Evolutionary conservation across 2,113 vertebrate species (phyloP).

Genomic region (Hemibagrus wyckioides): DNA sequence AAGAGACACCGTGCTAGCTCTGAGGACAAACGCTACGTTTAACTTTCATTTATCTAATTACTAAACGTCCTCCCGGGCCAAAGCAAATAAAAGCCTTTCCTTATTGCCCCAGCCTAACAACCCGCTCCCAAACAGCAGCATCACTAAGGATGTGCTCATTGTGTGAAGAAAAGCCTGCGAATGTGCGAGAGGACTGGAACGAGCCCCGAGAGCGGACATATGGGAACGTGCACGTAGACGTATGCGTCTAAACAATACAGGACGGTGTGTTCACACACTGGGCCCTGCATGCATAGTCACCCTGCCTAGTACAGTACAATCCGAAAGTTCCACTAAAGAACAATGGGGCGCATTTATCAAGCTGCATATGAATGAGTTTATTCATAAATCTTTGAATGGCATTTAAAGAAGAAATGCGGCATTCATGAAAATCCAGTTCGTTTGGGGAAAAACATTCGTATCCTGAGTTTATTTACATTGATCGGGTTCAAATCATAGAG

Average conservation of each 20-base stretch:
- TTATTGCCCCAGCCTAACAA: slow-evolving; percentile 74
- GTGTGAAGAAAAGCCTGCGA: slow-evolving; percentile 60
- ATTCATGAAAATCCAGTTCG: not conserved
- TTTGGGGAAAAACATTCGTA: not conserved
- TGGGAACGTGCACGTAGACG: slow-evolving; percentile 38
- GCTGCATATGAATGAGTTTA: not conserved
- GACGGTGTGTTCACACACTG: slow-evolving; percentile 9
- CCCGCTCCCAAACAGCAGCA: slow-evolving; percentile 71
- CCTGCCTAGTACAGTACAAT: not conserved
- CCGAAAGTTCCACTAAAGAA: not conserved
- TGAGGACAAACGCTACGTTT: slow-evolving; percentile 59
- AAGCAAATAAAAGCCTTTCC: slow-evolving; percentile 74
- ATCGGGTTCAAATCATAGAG: not conserved
- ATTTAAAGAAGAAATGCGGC: not conserved
- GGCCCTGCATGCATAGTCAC: not conserved
- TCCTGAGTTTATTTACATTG: not conserved
- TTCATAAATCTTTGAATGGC: not conserved
- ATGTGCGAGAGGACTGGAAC: slow-evolving; percentile 36
- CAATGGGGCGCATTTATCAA: slow-evolving; percentile 4
- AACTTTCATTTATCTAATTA: slow-evolving; percentile 71
- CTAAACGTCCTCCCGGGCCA: slow-evolving; percentile 66
- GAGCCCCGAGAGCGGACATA: not conserved
- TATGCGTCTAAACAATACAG: slow-evolving; percentile 40
- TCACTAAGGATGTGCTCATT: slow-evolving; percentile 77
- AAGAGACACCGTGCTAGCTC: slow-evolving; percentile 56